Evolutionary conservation across 2,888 invertebrate species (phyloP), one percentile per base, ranked within the genome.

Genomic region (Mythimna lalbum): DNA sequence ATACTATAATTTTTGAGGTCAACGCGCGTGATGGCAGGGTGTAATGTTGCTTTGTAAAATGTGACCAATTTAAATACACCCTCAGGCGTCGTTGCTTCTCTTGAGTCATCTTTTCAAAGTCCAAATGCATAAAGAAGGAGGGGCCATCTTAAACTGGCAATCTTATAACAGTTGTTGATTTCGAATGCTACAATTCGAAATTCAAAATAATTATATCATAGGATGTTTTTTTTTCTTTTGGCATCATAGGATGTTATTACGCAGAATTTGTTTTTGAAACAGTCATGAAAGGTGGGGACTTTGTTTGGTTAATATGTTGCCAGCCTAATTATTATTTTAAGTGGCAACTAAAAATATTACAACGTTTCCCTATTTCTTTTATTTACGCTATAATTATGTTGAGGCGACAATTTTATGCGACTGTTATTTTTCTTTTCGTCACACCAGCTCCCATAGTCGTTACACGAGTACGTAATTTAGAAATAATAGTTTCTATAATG

Each of bases 141-240:
- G 77, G 90, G 59, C 84, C 90, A 86, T 83, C 81, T 80, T 86
- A 87, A 71, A 81, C 69, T 89, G 88, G 90, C 71, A 76, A 83
- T 73, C 83, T 88, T 86, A 87, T 84, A 91, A 90, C 92, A 93
- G 93, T 93, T 94, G 93, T 92, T 91, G 91, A 93, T 90, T 90
- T 90, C 88, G 88, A 90, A 92, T 88, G 86, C 82, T 88, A 81
- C 87, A 89, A 90, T 91, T 90, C 86, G 84, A 86, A 89, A 87
- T 86, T 87, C 73, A 78, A 90, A 91, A 90, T 93, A 93, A 93
- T 93, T 92, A 90, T 86, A 76, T 78, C 69, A 49, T 49, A 49
- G 47, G 47, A 49, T 49, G 19, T n/a, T 17, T 49, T 19, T 47
- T 49, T 49, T 49, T 49, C 19, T n/a, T 49, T 49, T 49, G 47